Evolutionary conservation across 2,888 invertebrate species (phyloP), one percentile per base, ranked within the genome.

Genomic region (Eupithecia subumbrata): DNA sequence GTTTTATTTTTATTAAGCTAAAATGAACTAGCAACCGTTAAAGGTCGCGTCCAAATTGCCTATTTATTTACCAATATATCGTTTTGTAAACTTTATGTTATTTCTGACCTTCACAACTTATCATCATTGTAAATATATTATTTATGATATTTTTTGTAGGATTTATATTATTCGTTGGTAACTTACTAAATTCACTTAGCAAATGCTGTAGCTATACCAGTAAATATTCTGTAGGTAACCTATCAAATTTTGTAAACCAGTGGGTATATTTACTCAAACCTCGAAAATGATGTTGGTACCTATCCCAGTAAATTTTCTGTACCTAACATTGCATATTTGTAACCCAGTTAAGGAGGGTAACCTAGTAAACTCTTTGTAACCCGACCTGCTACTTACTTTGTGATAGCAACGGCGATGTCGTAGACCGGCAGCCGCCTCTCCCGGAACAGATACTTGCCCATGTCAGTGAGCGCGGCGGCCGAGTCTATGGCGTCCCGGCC

Each of bases 391-490:
- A 91, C 98, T 97, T 96, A 98, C 98, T 98, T 99, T 89, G 98
- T 99, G 85, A 98, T 98, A 82, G 98, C 98, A 80, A 99, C 98
- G 76, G 98, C 98, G 83, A 99, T 98, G 89, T 99, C 98, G 95
- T 98, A 99, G 83, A 98, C 98, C 72, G 98, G 98, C 90, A 99
- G 96, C 88, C 98, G 96, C 90, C 98, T 96, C 95, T 98, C 98
- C 90, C 98, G 97, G 96, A 98, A 99, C 89, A 98, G 96, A 96
- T 98, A 99, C 96, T 98, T 98, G 93, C 98, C 98, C 98, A 99
- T 98, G 94, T 98, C 98, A 80, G 98, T 98, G 82, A 98, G 96
- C 78, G 98, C 98, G 67, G 98, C 98, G 66, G 98, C 98, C 3
- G 98, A 98, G 92, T 99, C 98, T 75, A 99, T 98, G 56, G 98